Evolutionary conservation across 1,140 invertebrate genomes (phyloP).

Genomic region (Temnothorax nylanderi): DNA sequence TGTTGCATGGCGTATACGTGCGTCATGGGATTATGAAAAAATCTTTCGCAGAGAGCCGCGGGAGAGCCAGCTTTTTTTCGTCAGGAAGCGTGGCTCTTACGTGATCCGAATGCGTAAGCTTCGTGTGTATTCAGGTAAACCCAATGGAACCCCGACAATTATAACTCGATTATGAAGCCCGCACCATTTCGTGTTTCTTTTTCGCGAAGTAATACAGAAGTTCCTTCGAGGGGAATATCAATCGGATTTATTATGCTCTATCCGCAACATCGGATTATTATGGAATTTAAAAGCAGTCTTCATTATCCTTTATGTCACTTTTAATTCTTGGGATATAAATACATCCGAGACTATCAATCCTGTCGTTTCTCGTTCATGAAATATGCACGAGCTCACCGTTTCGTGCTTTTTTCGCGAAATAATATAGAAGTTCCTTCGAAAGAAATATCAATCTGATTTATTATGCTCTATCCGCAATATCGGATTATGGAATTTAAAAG

Average conservation of each 20-base stretch:
- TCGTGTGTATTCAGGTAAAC: slow-evolving; percentile 2
- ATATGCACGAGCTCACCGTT: neutral
- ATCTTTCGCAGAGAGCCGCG: slow-evolving; percentile 57
- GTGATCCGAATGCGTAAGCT: slow-evolving; percentile 73
- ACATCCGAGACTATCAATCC: neutral
- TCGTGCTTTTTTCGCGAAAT: neutral
- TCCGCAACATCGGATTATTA: neutral
- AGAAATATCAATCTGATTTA: slow-evolving; percentile 21
- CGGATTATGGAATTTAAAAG: slow-evolving; percentile 12
- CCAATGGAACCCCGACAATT: slow-evolving; percentile 53
- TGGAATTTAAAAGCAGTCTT: neutral
- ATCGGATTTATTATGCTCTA: neutral
- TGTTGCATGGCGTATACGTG: slow-evolving; percentile 54
- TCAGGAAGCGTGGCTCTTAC: slow-evolving; percentile 77
- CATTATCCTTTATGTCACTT: neutral
- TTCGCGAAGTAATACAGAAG: slow-evolving; percentile 10
- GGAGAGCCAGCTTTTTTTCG: slow-evolving; percentile 44
- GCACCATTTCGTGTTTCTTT: slow-evolving; percentile 43
- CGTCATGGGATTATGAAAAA: slow-evolving; percentile 72
- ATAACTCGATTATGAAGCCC: slow-evolving; percentile 68
- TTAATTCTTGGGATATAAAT: neutral
- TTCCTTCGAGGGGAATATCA: neutral
- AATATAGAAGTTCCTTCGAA: neutral
- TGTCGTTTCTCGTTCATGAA: neutral
- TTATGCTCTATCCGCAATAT: neutral